Evolutionary conservation across 2,113 vertebrate genomes (phyloP).

Genomic region (Macaca fascicularis): T2T-MFA8v1.1 NC_088379.1:122614501-122615000

Average conservation of each 20-base stretch:
- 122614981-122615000: neutral
- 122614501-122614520: neutral
- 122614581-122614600: neutral
- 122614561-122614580: neutral
- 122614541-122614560: neutral
- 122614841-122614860: neutral
- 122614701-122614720: neutral
- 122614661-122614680: neutral
- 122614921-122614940: neutral
- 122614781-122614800: neutral
- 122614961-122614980: neutral
- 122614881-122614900: neutral
- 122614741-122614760: neutral
- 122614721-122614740: neutral
- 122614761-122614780: neutral
- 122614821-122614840: neutral
- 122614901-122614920: neutral
- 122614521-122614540: neutral
- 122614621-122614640: neutral
- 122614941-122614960: neutral
- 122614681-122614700: neutral
- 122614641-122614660: neutral
- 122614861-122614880: neutral
- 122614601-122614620: neutral
- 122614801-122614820: neutral